Base-by-base conservation (phyloP, 2,113 vertebrate species). In the Erythrolamprus reginae region DNA sequence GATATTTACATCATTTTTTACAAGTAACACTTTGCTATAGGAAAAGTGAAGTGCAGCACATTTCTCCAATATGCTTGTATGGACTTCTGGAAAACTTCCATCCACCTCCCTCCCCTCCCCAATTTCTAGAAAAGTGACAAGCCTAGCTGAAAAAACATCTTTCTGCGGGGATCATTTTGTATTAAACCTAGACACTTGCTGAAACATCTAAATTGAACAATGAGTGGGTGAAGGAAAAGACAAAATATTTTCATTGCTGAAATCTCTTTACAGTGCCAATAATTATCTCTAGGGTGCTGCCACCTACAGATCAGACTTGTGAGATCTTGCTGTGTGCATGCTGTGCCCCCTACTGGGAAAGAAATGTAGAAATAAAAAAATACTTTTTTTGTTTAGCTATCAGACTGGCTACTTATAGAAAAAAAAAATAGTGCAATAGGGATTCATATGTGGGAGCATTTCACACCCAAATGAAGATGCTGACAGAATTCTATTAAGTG, bases 401-500 rank as follows among this genome's bases (percentile, higher is more conserved):
- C 89, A 89, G 84, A 90, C 88, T 93, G 93, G 91, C 92, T 95
- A 87, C 56, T 92, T 96, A 92, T 94, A 92, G 93, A 93, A 93
- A 90, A 95, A 94, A 28, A 77, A 47, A 94, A 93, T 91, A 89
- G 94, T 91, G 70, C 92, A 90, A 26, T 89, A 93, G 93, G 70
- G 95, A 96, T 91, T 92, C 82, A 87, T 96, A 94, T 95, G 96
- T 96, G 95, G 95, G 95, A 95, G 92, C 91, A 48, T 93, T 96
- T 96, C 94, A 92, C 94, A 95, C 93, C 85, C 84, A 96, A 95
- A 95, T 51, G 91, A 96, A 96, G 94, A 96, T 93, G 93, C 94
- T 94, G 92, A 92, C 94, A 93, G 91, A 94, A 96, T 94, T 89
- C 94, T 96, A 96, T 95, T 93, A 93, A 92, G 87, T 33, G 89